A percentile compares a stretch with the other conserved stretches of the same genome.
Evolutionary conservation across 2,888 invertebrate species (phyloP).

Genomic region (Calameuta filiformis): DNA sequence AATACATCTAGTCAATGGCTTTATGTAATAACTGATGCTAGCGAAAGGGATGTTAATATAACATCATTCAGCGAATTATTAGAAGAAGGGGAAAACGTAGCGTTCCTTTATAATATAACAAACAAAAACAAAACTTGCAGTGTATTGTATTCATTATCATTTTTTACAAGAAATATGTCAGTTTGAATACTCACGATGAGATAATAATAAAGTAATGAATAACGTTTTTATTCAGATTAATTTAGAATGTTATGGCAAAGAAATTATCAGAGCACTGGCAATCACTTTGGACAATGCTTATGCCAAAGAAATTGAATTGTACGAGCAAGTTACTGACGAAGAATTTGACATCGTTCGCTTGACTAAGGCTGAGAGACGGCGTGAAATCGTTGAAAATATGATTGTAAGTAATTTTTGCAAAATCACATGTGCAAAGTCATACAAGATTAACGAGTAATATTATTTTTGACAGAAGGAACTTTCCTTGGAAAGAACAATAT

Average conservation of each 20-base stretch:
- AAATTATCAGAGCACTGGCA: slow-evolving; percentile 75
- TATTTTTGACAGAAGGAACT: slow-evolving; percentile 26
- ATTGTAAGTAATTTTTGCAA: slow-evolving; percentile 67
- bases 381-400: slow-evolving; percentile 74
- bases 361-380: slow-evolving; percentile 75
- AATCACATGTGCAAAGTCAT: neutral
- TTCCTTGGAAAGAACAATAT: slow-evolving; percentile 10
- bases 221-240: slow-evolving; percentile 63
- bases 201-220: slow-evolving; percentile 5
- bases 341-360: slow-evolving; percentile 86
- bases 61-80: slow-evolving; percentile 71
- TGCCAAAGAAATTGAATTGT: slow-evolving; percentile 77
- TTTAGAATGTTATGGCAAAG: slow-evolving; percentile 77
- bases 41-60: slow-evolving; percentile 68
- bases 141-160: slow-evolving; percentile 60
- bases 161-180: neutral
- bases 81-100: slow-evolving; percentile 83
- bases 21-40: slow-evolving; percentile 78
- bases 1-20: slow-evolving; percentile 84
- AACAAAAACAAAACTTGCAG: slow-evolving; percentile 67
- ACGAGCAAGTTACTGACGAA: slow-evolving; percentile 82
- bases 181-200: neutral
- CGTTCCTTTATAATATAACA: slow-evolving; percentile 80
- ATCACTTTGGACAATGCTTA: slow-evolving; percentile 77
- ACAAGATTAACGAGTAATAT: neutral